phyloP scores from a whole-genome alignment of 92 coral and sea anemone species.

The Siderastrea siderea region DNA sequence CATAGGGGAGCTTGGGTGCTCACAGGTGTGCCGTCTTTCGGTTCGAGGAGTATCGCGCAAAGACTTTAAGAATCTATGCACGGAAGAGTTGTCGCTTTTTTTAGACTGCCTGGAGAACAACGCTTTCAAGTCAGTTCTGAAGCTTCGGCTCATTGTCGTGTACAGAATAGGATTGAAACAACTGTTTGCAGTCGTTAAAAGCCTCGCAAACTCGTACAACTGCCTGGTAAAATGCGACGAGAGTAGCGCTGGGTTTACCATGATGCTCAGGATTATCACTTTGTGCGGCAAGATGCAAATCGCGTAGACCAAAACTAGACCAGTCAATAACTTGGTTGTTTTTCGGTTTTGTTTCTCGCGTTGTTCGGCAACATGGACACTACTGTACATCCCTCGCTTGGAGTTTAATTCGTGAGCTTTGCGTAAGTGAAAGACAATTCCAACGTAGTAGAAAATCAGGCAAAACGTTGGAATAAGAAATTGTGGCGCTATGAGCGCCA shows the following conservation, averaged over 20 bases:
- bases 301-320: slow-evolving; percentile 79
- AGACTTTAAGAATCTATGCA: slow-evolving; percentile 7
- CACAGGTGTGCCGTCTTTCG: neutral
- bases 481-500: slow-evolving; percentile 78
- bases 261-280: slow-evolving; percentile 76
- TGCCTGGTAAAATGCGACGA: slow-evolving; percentile 69
- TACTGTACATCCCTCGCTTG: slow-evolving; percentile 71
- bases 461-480: slow-evolving; percentile 84
- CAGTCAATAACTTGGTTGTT: slow-evolving; percentile 84
- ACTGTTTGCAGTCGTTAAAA: slow-evolving; percentile 81
- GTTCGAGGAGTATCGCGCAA: slow-evolving; percentile 9
- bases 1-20: neutral
- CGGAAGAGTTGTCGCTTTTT: neutral
- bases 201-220: slow-evolving; percentile 84
- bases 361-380: slow-evolving; percentile 57
- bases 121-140: slow-evolving; percentile 72
- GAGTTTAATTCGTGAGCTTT: slow-evolving; percentile 67
- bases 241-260: slow-evolving; percentile 57
- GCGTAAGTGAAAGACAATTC: slow-evolving; percentile 67
- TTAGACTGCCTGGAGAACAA: neutral
- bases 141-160: slow-evolving; percentile 73
- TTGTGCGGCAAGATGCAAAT: slow-evolving; percentile 81
- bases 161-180: slow-evolving; percentile 83
- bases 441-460: slow-evolving; percentile 55
- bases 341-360: slow-evolving; percentile 83